Evolutionary conservation across 2,113 vertebrate species (phyloP).

Genomic region (Indicator maculatus): DNA sequence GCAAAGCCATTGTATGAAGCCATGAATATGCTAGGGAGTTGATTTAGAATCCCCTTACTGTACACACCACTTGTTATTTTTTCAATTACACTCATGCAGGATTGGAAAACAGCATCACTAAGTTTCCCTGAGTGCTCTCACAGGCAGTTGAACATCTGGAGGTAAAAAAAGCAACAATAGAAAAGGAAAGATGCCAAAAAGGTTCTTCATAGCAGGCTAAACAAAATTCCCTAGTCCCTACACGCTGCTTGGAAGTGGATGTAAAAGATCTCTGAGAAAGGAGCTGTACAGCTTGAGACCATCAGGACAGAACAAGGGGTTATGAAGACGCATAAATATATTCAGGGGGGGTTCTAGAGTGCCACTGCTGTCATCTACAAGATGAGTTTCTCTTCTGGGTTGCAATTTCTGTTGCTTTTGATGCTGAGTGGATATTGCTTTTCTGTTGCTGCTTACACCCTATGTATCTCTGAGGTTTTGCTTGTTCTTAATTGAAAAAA

Average conservation of each 20-base stretch:
- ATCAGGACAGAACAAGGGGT: neutral
- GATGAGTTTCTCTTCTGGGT: neutral
- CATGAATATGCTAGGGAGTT: slow-evolving; percentile 7
- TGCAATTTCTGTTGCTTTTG: slow-evolving; percentile 26
- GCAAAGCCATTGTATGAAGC: neutral
- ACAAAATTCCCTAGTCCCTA: neutral
- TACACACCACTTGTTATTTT: slow-evolving; percentile 18
- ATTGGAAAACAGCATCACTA: neutral
- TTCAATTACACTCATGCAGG: slow-evolving; percentile 55
- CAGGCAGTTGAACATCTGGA: slow-evolving; percentile 59
- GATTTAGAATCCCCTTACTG: slow-evolving; percentile 41
- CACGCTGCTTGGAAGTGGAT: neutral
- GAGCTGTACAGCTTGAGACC: neutral
- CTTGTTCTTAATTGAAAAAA: slow-evolving; percentile 18
- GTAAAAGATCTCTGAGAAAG: neutral
- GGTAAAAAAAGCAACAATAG: slow-evolving; percentile 16
- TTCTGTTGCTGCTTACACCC: neutral
- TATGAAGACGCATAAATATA: slow-evolving; percentile 15
- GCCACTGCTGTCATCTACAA: neutral
- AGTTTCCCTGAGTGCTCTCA: slow-evolving; percentile 42
- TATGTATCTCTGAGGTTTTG: neutral
- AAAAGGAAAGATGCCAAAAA: neutral
- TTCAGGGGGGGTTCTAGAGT: neutral
- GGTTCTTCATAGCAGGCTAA: neutral
- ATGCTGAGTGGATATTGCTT: neutral